Evolutionary conservation across 2,888 invertebrate genomes (phyloP).

Genomic region (Athalia rosae): DNA sequence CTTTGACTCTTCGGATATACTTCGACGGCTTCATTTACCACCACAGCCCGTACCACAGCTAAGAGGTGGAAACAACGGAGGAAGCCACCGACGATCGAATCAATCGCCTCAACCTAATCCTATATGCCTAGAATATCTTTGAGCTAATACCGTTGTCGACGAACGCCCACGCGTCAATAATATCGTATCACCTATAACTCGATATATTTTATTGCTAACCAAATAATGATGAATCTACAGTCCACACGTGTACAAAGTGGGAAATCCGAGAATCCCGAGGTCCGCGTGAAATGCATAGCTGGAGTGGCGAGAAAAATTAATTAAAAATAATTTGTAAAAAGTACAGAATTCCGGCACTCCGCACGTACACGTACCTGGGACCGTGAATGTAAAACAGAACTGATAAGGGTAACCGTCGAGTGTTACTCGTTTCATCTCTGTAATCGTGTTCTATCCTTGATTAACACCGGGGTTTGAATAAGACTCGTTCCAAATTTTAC

Average conservation of each 20-base stretch:
- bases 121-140: conserved; percentile 14
- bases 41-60: conserved; percentile 7
- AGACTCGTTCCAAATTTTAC: conserved; percentile 24
- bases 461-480: conserved; percentile 7
- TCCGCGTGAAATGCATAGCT: too few species aligned
- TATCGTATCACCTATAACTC: conserved; percentile 16
- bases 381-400: conserved; percentile 21
- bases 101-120: conserved; percentile 39
- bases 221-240: too few species aligned
- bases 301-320: too few species aligned
- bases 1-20: not conserved
- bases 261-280: too few species aligned
- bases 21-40: conserved; percentile 36
- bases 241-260: too few species aligned
- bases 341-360: too few species aligned
- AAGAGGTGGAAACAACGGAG: conserved; percentile 9
- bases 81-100: conserved; percentile 35
- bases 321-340: too few species aligned
- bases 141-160: not conserved
- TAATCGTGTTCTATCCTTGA: conserved; percentile 33
- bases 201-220: too few species aligned
- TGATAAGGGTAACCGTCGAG: conserved; percentile 22
- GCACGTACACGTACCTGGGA: too few species aligned
- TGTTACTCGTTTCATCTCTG: conserved; percentile 37
- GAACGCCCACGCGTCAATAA: not conserved